Conservation (phyloP, 2,888 invertebrate species). For the Apantesis nais region DNA sequence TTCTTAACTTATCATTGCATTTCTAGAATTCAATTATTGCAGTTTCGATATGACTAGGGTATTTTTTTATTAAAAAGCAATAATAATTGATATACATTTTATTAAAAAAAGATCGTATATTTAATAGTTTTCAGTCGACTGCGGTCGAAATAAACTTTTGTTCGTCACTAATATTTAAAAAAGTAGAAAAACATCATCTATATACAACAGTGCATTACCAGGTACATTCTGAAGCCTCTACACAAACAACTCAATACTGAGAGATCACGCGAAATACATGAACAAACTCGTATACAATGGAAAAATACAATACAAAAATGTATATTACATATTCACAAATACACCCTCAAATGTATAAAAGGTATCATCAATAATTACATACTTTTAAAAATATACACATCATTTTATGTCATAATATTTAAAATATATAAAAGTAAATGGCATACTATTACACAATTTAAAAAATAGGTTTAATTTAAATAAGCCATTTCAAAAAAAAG, state of each 20-base stretch:
- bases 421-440: slow-evolving; percentile 2
- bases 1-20: too few species aligned
- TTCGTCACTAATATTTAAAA: slow-evolving; percentile 62
- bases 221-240: slow-evolving; percentile 61
- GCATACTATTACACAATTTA: background rate
- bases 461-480: background rate
- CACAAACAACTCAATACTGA: slow-evolving; percentile 39
- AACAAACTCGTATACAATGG: slow-evolving; percentile 23
- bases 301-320: background rate
- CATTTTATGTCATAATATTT: background rate
- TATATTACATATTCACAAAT: slow-evolving; percentile 7
- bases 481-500: background rate
- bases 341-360: background rate
- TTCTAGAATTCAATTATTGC: background rate
- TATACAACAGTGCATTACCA: slow-evolving; percentile 73
- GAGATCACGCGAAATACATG: slow-evolving; percentile 64
- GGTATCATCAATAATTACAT: background rate
- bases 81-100: slow-evolving; percentile 67
- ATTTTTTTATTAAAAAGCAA: slow-evolving; percentile 21
- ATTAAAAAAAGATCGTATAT: slow-evolving; percentile 69
- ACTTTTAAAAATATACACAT: background rate
- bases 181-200: slow-evolving; percentile 59
- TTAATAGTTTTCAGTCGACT: slow-evolving; percentile 81
- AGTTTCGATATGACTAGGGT: background rate
- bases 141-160: slow-evolving; percentile 79